Evolutionary conservation across 23 tunicate species (phyloP).

Genomic region (Clavelina lepadiformis): DNA sequence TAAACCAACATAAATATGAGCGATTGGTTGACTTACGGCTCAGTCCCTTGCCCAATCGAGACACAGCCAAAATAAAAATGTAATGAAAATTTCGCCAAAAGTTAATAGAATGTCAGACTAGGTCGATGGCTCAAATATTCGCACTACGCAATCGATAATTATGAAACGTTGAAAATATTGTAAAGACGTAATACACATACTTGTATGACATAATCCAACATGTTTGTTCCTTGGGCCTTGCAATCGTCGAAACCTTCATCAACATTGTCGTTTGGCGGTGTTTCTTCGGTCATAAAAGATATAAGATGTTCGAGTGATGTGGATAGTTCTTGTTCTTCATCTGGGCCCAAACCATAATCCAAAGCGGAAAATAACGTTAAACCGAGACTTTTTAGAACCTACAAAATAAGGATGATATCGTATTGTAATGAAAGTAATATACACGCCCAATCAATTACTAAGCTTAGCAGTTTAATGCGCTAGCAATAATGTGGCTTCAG

Average conservation of each 20-base stretch:
- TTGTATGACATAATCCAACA: conserved; percentile 1
- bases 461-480: too few relatives aligned
- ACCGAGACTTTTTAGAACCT: conserved; percentile 51
- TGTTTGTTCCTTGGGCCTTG: conserved; percentile 15
- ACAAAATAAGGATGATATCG: conserved; percentile 9
- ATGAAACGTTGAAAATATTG: conserved; percentile 6
- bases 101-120: too few relatives aligned
- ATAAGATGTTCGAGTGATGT: conserved; percentile 45
- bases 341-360: conserved; percentile 37
- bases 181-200: neutral
- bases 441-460: too few relatives aligned
- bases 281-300: conserved; percentile 40
- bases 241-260: conserved; percentile 78
- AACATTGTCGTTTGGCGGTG: conserved; percentile 23
- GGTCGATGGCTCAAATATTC: too few relatives aligned
- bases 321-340: conserved; percentile 66
- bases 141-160: neutral
- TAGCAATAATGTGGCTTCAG: too few relatives aligned
- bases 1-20: too few relatives aligned
- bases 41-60: too few relatives aligned
- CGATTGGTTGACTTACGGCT: too few relatives aligned
- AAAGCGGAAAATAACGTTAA: conserved; percentile 55
- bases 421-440: too few relatives aligned
- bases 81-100: too few relatives aligned
- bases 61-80: too few relatives aligned